Conservation (phyloP, 2,888 invertebrate genomes). For the Ennomos erosarius region DNA sequence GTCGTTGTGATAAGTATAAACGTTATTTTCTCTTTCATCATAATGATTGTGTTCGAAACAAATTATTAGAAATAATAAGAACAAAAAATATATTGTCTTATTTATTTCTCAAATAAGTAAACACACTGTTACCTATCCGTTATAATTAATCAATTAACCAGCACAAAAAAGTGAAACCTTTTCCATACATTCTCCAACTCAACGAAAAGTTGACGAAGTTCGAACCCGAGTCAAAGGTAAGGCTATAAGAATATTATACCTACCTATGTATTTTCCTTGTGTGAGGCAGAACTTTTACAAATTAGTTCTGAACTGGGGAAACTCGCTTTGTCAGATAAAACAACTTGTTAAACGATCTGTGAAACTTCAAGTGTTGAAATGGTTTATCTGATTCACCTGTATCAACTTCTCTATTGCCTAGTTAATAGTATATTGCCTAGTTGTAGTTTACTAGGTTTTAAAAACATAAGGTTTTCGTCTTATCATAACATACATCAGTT, state of each 20-base stretch:
- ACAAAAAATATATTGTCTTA: no score
- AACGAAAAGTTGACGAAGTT: constrained; percentile 3
- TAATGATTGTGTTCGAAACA: no score
- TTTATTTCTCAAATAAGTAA: no score
- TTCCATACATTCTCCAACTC: constrained; percentile 8
- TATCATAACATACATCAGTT: no score
- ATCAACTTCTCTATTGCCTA: constrained; percentile 17
- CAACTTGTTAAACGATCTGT: constrained; percentile 27
- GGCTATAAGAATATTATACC: constrained; percentile 23
- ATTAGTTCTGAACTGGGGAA: constrained; percentile 31
- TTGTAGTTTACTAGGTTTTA: no score
- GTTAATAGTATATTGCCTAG: no score
- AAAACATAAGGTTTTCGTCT: no score
- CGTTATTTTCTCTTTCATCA: no score
- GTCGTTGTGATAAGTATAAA: no score
- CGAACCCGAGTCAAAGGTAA: constrained; percentile 9
- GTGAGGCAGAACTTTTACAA: constrained; percentile 28
- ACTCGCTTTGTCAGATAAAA: constrained; percentile 25
- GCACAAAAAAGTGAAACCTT: not conserved
- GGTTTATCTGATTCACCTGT: constrained; percentile 3
- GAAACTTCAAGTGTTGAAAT: constrained; percentile 13
- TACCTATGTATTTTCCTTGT: constrained; percentile 18
- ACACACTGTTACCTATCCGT: no score
- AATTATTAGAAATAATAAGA: no score
- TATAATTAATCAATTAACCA: not conserved